Evolutionary conservation across 1,140 invertebrate species (phyloP), one percentile per base, ranked within the genome.

Genomic region (Triops cancriformis): DNA sequence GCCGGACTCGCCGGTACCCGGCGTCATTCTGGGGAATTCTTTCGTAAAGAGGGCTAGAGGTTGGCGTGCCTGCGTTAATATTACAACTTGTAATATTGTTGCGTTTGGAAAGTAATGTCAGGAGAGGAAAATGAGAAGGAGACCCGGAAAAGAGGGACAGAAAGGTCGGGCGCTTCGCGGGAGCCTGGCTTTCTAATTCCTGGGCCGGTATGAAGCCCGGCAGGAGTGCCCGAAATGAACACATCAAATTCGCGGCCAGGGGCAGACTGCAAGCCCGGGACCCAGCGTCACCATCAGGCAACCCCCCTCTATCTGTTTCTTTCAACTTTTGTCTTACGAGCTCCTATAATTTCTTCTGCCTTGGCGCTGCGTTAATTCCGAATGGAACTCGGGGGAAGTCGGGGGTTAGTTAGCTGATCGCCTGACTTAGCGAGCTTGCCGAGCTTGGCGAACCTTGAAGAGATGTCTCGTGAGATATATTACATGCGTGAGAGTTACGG

Each of bases 221-320:
- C 51, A 64, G 51, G 51, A 64, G 51, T 64, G 51, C 51, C 51
- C 18, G 51, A 64, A 64, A 64, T 64, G 51, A 64, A 64, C 51
- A 64, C 51, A 64, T 64, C 51, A 64, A 64, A 64, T 64, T 64
- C 51, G 51, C 51, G 51, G 51, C 51, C 51, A 64, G 51, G 51
- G 51, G 51, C 51, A 64, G 51, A 7, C 51, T 64, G 51, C 23
- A 64, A 23, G 31, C 51, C 14, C 51, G 51, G n/a, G 23, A 23
- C 51, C 10, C 51, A n/a, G 51, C 51, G 51, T 64, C 51, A 64
- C 51, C 31, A 64, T 64, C 51, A 64, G 14, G 10, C 51, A 64
- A 64, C 9, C 51, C 43, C 43, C 43, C 43, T 10, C 51, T 64
- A 37, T 37, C 31, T 64, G 51, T 64, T 64, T 64, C 51, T 64